Evolutionary conservation across 1,140 invertebrate species (phyloP).

Genomic region (Acromyrmex charruanus): DNA sequence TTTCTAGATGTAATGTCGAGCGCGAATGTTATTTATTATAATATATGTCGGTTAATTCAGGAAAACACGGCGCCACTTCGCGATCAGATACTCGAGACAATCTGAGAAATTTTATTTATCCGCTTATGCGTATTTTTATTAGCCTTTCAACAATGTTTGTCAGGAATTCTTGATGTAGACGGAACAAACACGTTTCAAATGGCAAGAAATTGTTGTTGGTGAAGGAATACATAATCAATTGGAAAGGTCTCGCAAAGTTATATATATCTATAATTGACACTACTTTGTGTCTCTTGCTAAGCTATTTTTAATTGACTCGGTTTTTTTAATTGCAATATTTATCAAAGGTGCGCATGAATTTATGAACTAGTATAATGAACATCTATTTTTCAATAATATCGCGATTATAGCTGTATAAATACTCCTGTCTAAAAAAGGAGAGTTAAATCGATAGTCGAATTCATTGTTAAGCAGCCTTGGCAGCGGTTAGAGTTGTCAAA

Average conservation of each 20-base stretch:
- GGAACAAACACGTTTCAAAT: conserved; percentile 15
- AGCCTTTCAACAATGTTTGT: conserved; percentile 16
- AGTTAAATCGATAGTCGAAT: too few relatives aligned
- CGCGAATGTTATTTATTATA: conserved; percentile 42
- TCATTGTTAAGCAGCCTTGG: too few relatives aligned
- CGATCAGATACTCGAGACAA: neutral
- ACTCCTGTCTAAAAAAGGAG: too few relatives aligned
- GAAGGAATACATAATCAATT: conserved; percentile 23
- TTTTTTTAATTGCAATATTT: neutral
- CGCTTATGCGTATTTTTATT: conserved; percentile 1
- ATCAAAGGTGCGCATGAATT: neutral
- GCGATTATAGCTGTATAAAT: neutral
- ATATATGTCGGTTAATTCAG: conserved; percentile 9
- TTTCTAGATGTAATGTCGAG: conserved; percentile 44
- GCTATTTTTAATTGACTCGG: neutral
- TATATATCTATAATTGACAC: neutral
- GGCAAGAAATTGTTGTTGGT: conserved; percentile 23
- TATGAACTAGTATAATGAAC: neutral
- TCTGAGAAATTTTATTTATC: conserved; percentile 27
- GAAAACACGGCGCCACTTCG: neutral
- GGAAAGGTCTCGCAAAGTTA: neutral
- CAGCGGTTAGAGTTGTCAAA: too few relatives aligned
- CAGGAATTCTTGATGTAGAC: neutral
- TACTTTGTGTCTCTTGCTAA: neutral
- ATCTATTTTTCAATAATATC: conserved; percentile 2